Base-by-base conservation (phyloP, 2,113 vertebrate species). In the Oriolus oriolus region DNA sequence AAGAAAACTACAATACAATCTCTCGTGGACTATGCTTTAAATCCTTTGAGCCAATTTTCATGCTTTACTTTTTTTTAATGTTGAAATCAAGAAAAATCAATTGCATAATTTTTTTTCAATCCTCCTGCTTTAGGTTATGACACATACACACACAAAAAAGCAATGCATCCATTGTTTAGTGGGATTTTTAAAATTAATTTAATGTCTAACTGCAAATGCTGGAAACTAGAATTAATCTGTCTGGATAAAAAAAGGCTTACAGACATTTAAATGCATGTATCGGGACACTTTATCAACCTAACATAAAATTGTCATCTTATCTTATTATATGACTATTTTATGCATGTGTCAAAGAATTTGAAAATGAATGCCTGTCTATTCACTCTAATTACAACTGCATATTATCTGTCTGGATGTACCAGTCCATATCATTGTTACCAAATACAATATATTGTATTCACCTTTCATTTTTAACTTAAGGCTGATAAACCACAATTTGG, bases 291-390 rank as follows among this genome's bases (percentile, higher is more conserved):
- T 98, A 98, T 98, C 98, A 98, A 98, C 97, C 97, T 98, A 98
- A 98, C 98, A 98, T 98, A 98, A 98, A 98, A 98, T 98, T 98
- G 98, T 98, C 98, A 98, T 98, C 97, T 98, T 98, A 98, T 98
- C 97, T 98, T 98, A 98, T 98, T 98, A 98, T 98, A 98, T 98
- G 98, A 98, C 98, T 98, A 98, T 98, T 98, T 98, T 98, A 98
- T 98, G 98, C 98, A 98, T 94, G 97, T 98, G 98, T 98, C 98
- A 98, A 98, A 98, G 97, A 98, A 98, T 98, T 98, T 98, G 97
- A 98, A 98, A 98, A 98, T 98, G 98, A 98, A 97, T 97, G 98
- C 97, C 98, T 98, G 97, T 98, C 98, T 98, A 98, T 98, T 97
- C 97, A 97, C 97, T 97, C 97, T 98, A 98, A 98, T 98, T 98